phyloP scores from a whole-genome alignment of 2,888 invertebrate genomes.

The Eristalis pertinax region DNA sequence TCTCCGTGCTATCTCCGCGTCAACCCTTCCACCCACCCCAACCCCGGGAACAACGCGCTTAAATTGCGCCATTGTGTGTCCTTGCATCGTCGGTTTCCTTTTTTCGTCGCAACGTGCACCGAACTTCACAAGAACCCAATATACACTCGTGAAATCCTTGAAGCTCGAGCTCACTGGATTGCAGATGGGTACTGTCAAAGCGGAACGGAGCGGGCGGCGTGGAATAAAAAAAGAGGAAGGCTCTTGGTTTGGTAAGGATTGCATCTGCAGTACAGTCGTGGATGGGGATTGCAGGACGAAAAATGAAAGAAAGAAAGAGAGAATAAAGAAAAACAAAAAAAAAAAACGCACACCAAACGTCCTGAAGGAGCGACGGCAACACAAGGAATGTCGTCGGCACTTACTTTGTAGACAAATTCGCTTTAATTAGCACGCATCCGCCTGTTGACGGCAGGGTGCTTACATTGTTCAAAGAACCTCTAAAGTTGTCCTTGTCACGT shows the following conservation, averaged over 20 bases:
- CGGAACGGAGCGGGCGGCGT: not conserved
- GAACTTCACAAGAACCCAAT: constrained; percentile 10
- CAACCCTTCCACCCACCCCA: not conserved
- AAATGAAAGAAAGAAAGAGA: not conserved
- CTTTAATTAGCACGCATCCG: constrained; percentile 72
- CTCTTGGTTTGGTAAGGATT: constrained; percentile 15
- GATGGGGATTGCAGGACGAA: not conserved
- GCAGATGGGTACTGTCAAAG: not conserved
- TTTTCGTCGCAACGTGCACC: constrained; percentile 27
- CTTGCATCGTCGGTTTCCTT: constrained; percentile 20
- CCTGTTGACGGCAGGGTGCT: constrained; percentile 67
- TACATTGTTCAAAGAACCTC: constrained; percentile 56
- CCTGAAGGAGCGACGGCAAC: constrained; percentile 28
- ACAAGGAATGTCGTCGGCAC: constrained; percentile 66
- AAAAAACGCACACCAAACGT: not conserved
- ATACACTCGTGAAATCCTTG: not conserved
- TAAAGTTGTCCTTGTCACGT: constrained; percentile 46
- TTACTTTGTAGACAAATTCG: constrained; percentile 71
- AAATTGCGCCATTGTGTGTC: constrained; percentile 60
- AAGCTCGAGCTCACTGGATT: not conserved
- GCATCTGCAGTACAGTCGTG: not conserved
- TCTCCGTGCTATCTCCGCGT: constrained; percentile 43
- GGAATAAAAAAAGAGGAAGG: not conserved
- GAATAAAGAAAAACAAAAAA: constrained; percentile 8
- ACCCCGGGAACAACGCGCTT: constrained; percentile 28